A percentile compares a stretch with the other conserved stretches of the same genome.
phyloP scores from a whole-genome alignment of 2,888 invertebrate genomes.

The Drosophila prolongata region DNA sequence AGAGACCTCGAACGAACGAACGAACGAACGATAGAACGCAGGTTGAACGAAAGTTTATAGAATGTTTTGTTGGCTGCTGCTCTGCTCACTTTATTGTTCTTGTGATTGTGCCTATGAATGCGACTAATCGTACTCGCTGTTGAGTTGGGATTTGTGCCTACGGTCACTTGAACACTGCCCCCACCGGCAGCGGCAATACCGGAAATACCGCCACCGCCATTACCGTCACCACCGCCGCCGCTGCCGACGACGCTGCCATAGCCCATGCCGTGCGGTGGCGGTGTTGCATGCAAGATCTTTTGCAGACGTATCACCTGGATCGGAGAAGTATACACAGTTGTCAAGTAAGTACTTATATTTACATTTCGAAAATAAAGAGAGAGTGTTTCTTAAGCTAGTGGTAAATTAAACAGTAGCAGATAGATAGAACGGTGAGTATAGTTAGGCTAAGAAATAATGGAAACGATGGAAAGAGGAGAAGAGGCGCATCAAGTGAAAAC shows the following conservation, averaged over 20 bases:
- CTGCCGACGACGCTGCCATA: conserved; percentile 70
- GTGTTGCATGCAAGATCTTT: conserved; percentile 90
- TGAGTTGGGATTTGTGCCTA: conserved; percentile 83
- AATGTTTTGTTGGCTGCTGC: conserved; percentile 54
- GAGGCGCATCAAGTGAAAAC: conserved; percentile 9
- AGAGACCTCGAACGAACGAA: conserved; percentile 28
- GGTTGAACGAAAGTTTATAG: conserved; percentile 30
- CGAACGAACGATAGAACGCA: conserved; percentile 18
- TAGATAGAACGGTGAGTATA: conserved; percentile 16
- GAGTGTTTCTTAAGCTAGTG: conserved; percentile 20
- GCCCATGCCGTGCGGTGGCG: conserved; percentile 76
- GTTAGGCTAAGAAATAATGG: conserved; percentile 12
- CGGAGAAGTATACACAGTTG: conserved; percentile 54
- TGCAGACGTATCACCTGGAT: conserved; percentile 91
- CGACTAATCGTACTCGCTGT: conserved; percentile 84
- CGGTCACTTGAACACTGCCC: conserved; percentile 84
- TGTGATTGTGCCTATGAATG: conserved; percentile 83
- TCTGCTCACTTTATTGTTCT: conserved; percentile 83
- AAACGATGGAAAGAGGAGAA: conserved; percentile 3
- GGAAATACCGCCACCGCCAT: conserved; percentile 36
- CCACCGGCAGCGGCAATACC: conserved; percentile 69
- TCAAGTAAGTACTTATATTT: conserved; percentile 30
- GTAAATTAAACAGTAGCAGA: conserved; percentile 21
- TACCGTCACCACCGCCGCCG: conserved; percentile 25
- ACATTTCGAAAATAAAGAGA: conserved; percentile 5